These are phyloP conservation scores for Mylabris phalerata DNA, from an alignment of 1,140 invertebrate species.

Conservation along the genomic window DNA sequence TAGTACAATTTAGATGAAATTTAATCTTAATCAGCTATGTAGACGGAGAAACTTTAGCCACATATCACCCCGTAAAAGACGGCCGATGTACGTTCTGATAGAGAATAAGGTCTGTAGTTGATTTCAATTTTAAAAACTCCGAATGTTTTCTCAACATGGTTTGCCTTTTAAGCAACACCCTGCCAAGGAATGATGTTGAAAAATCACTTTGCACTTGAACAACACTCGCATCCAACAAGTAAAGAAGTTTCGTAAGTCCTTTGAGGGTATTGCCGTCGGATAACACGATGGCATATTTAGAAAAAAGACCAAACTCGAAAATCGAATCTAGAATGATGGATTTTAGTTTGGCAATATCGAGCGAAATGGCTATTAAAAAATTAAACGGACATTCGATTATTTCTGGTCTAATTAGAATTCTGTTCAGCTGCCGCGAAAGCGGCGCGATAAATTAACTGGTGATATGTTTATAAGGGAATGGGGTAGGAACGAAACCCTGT, in stretches of 20 bases:
- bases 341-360: slow-evolving; percentile 1
- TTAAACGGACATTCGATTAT: slow-evolving; percentile 12
- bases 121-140: slow-evolving; percentile 16
- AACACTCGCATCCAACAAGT: slow-evolving; percentile 3
- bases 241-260: slow-evolving; percentile 8
- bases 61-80: too few species aligned
- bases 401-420: slow-evolving; percentile 19
- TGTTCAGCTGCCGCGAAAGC: slow-evolving; percentile 14
- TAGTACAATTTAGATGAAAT: too few species aligned
- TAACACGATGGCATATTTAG: slow-evolving; percentile 6
- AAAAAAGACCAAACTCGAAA: slow-evolving; percentile 6
- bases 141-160: slow-evolving; percentile 19
- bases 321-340: neutral
- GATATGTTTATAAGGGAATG: slow-evolving; percentile 24
- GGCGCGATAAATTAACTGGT: slow-evolving; percentile 17
- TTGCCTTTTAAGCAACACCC: slow-evolving; percentile 17
- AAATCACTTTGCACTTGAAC: slow-evolving; percentile 7
- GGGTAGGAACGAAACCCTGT: neutral
- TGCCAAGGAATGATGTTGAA: slow-evolving; percentile 15
- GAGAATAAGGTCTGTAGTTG: neutral
- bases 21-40: too few species aligned
- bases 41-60: too few species aligned
- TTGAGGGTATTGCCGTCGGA: slow-evolving; percentile 11
- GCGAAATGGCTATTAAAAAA: slow-evolving; percentile 8
- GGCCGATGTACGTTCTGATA: too few species aligned